Percentiles rank a stretch among this genome's conserved stretches.
These are phyloP conservation scores for Hemistola chrysoprasaria DNA, from an alignment of 2,888 invertebrate genomes.

Conservation along the genomic window DNA sequence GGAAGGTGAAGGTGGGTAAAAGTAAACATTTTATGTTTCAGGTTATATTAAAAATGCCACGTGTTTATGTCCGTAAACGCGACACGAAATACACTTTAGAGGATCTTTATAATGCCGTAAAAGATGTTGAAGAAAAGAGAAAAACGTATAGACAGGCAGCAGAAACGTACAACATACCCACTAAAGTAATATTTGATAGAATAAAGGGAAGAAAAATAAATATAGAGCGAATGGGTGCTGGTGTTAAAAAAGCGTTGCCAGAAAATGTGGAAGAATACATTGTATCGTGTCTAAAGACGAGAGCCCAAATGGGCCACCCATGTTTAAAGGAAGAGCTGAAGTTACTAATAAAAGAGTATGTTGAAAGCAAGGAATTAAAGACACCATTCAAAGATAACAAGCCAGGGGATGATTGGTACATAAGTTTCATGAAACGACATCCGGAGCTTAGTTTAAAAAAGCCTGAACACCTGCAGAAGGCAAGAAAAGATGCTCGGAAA, in stretches of 20 bases:
- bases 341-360: slow-evolving; percentile 14
- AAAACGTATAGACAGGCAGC: slow-evolving; percentile 9
- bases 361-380: slow-evolving; percentile 9
- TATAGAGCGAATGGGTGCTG: slow-evolving; percentile 9
- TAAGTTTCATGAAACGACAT: slow-evolving; percentile 7
- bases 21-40: slow-evolving; percentile 7
- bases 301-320: slow-evolving; percentile 14
- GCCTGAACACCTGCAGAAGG: slow-evolving; percentile 10
- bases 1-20: slow-evolving; percentile 7
- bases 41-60: slow-evolving; percentile 8
- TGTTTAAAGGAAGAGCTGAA: slow-evolving; percentile 13
- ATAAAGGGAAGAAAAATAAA: slow-evolving; percentile 8
- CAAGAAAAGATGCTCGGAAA: slow-evolving; percentile 3
- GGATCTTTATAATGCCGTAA: slow-evolving; percentile 9
- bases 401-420: slow-evolving; percentile 11
- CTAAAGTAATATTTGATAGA: slow-evolving; percentile 7
- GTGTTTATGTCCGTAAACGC: slow-evolving; percentile 9
- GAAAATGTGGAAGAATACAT: slow-evolving; percentile 5
- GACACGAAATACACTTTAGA: slow-evolving; percentile 7
- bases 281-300: slow-evolving; percentile 1
- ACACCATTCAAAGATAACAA: slow-evolving; percentile 18
- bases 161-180: slow-evolving; percentile 5
- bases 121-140: slow-evolving; percentile 9
- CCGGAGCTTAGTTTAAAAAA: slow-evolving; percentile 5
- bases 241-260: slow-evolving; percentile 10